phyloP scores from a whole-genome alignment of 2,797 vertebrate genomes.

The Myoxocephalus aenaeus region DNA sequence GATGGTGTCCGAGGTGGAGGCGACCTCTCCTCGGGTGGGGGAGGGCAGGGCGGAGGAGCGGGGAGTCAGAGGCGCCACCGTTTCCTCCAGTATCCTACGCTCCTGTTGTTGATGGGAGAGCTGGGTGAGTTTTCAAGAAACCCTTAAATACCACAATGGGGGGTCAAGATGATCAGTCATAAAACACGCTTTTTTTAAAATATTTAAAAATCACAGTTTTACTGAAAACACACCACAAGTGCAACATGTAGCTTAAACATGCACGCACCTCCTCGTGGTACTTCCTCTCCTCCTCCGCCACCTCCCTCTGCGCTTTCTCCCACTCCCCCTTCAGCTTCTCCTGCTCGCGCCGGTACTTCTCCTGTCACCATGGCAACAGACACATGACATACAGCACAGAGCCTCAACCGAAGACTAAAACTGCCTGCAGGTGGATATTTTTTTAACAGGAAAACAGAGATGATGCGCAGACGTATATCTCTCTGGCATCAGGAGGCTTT shows the following conservation, averaged over 20 bases:
- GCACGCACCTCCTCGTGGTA: slow-evolving; percentile 95
- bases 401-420: slow-evolving; percentile 41
- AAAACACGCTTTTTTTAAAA: too few relatives aligned
- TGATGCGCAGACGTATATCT: slow-evolving; percentile 1
- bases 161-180: too few relatives aligned
- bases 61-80: slow-evolving; percentile 90
- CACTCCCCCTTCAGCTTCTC: slow-evolving; percentile 96
- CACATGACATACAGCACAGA: slow-evolving; percentile 61
- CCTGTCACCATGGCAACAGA: slow-evolving; percentile 85
- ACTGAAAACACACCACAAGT: neutral
- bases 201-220: neutral
- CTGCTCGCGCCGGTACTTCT: slow-evolving; percentile 94
- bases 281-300: slow-evolving; percentile 94
- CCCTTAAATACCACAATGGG: too few relatives aligned
- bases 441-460: slow-evolving; percentile 23
- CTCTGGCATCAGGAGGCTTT: slow-evolving; percentile 12
- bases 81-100: slow-evolving; percentile 95
- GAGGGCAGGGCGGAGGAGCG: slow-evolving; percentile 77
- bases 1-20: slow-evolving; percentile 73
- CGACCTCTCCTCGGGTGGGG: slow-evolving; percentile 83
- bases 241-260: slow-evolving; percentile 2
- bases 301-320: slow-evolving; percentile 96
- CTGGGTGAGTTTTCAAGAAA: neutral
- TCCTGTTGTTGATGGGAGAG: slow-evolving; percentile 82
- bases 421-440: slow-evolving; percentile 21